phyloP scores from a whole-genome alignment of 2,113 vertebrate genomes.

The Amphiprion percula region DNA sequence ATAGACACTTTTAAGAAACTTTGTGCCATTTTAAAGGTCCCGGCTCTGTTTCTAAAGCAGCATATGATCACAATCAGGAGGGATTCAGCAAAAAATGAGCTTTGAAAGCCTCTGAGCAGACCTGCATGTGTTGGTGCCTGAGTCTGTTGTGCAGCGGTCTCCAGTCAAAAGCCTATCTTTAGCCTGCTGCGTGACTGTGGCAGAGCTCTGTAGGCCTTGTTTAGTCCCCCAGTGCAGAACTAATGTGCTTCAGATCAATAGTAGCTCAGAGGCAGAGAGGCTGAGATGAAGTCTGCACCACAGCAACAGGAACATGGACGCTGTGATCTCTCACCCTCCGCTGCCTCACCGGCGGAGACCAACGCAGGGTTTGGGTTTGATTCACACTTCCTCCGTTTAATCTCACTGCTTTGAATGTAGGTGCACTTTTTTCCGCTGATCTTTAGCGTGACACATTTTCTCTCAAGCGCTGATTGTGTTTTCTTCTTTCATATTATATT shows the following conservation, averaged over 20 bases:
- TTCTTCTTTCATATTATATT: constrained; percentile 46
- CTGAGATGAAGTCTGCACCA: constrained; percentile 58
- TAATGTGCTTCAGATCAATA: constrained; percentile 79
- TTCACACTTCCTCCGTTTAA: constrained; percentile 25
- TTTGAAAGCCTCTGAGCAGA: background rate
- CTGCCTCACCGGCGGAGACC: constrained; percentile 5
- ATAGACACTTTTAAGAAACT: background rate
- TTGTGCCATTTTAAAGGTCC: no score
- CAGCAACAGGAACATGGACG: constrained; percentile 49
- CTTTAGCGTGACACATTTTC: constrained; percentile 26
- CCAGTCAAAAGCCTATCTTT: constrained; percentile 72
- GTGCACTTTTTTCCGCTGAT: constrained; percentile 5
- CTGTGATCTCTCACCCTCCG: constrained; percentile 9
- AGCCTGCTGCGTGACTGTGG: constrained; percentile 71
- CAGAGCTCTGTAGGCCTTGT: constrained; percentile 66
- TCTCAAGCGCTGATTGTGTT: constrained; percentile 46
- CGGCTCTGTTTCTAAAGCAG: no score
- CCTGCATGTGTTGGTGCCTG: constrained; percentile 13
- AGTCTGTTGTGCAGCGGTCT: constrained; percentile 55
- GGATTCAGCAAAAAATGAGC: background rate
- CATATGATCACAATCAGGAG: background rate
- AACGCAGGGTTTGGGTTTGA: background rate
- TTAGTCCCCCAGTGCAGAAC: constrained; percentile 74
- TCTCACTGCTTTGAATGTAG: constrained; percentile 2
- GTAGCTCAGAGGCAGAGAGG: constrained; percentile 64